A percentile compares a stretch with the other conserved stretches of the same genome.
These are phyloP conservation scores for Sarcophaga rosellei DNA, from an alignment of 2,888 invertebrate species.

Conservation along the genomic window DNA sequence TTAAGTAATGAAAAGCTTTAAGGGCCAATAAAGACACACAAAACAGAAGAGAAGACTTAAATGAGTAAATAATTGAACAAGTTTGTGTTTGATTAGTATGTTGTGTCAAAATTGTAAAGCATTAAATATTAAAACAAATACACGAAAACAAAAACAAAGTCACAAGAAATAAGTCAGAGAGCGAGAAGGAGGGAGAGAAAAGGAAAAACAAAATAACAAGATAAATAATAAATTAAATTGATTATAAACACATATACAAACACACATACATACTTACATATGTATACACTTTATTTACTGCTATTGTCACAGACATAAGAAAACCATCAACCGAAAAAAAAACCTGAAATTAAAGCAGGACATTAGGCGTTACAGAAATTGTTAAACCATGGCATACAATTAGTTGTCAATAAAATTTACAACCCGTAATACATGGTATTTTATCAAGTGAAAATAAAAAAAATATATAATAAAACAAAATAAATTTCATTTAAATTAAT, in stretches of 20 bases:
- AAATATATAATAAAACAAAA: neutral
- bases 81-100: neutral
- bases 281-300: too few species aligned
- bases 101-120: neutral
- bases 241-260: neutral
- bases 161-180: neutral
- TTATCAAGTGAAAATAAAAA: slow-evolving; percentile 11
- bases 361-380: slow-evolving; percentile 24
- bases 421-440: slow-evolving; percentile 25
- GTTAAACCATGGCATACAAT: slow-evolving; percentile 6
- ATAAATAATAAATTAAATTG: neutral
- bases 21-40: neutral
- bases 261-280: neutral
- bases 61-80: neutral
- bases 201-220: neutral
- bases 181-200: neutral
- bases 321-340: neutral
- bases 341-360: slow-evolving; percentile 18
- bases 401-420: slow-evolving; percentile 46
- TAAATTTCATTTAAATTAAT: slow-evolving; percentile 4
- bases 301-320: neutral
- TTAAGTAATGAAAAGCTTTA: neutral
- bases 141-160: neutral
- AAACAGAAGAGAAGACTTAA: neutral
- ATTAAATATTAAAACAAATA: slow-evolving; percentile 21